Conservation (phyloP, 1,140 invertebrate genomes). For the Delia radicum region DNA sequence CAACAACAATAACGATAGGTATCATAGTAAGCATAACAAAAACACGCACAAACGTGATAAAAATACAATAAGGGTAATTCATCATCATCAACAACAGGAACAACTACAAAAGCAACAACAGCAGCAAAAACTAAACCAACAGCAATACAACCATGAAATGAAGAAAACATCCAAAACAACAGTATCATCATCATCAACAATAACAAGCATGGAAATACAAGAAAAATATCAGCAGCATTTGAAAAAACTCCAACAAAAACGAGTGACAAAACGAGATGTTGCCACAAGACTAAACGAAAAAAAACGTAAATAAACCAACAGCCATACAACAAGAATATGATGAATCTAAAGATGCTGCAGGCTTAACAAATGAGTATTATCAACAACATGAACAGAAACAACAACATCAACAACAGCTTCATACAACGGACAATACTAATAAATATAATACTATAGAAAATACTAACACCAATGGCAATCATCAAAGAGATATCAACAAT, state of each 20-base stretch:
- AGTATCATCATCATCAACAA: conserved; percentile 13
- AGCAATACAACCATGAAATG: neutral
- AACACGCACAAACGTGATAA: conserved; percentile 48
- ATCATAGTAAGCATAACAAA: conserved; percentile 52
- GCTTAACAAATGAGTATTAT: neutral
- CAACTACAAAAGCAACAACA: conserved; percentile 12
- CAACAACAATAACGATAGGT: conserved; percentile 40
- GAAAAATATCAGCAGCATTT: neutral
- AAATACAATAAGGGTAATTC: conserved; percentile 48
- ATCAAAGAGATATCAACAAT: neutral
- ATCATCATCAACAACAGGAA: conserved; percentile 43
- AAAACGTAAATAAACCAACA: neutral
- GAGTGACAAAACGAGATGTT: conserved; percentile 14
- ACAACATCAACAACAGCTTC: conserved; percentile 20
- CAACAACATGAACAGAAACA: conserved; percentile 6
- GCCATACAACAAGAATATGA: conserved; percentile 12
- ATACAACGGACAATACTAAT: conserved; percentile 16
- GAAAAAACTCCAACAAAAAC: conserved; percentile 10
- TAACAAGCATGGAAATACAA: too few relatives aligned
- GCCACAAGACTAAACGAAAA: neutral
- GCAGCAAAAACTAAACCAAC: conserved; percentile 1
- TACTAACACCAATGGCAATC: neutral
- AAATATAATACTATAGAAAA: neutral
- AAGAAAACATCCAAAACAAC: neutral
- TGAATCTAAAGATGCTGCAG: neutral